Evolutionary conservation across 1,140 invertebrate species (phyloP).

Genomic region (Lanistes nyassanus): DNA sequence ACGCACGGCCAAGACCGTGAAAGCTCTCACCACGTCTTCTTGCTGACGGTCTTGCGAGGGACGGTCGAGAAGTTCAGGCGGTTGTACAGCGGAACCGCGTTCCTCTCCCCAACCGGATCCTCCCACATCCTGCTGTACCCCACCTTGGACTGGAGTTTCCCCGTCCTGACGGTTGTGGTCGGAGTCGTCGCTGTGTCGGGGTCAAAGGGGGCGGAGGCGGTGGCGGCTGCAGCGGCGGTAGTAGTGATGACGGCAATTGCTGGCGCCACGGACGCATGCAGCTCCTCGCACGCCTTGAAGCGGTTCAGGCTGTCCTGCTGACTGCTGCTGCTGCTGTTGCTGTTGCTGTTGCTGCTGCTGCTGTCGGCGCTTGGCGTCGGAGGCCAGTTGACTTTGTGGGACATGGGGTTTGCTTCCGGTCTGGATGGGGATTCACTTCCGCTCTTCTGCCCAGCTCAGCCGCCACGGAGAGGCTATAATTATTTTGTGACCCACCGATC

Average conservation of each 20-base stretch:
- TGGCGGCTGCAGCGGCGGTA: neutral
- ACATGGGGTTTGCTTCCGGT: conserved; percentile 25
- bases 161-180: conserved; percentile 3
- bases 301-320: conserved; percentile 11
- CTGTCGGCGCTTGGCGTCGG: neutral
- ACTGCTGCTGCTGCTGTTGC: too few relatives aligned
- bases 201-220: neutral
- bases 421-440: too few relatives aligned
- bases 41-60: conserved; percentile 50
- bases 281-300: conserved; percentile 17
- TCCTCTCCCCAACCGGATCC: conserved; percentile 41
- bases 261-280: conserved; percentile 1
- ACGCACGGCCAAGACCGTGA: neutral
- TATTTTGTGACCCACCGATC: too few relatives aligned
- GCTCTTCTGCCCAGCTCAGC: too few relatives aligned
- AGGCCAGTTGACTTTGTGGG: conserved; percentile 11
- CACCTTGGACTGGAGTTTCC: conserved; percentile 30
- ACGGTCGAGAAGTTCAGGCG: conserved; percentile 57
- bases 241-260: neutral
- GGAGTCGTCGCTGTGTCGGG: neutral
- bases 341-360: too few relatives aligned
- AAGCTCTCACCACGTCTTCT: conserved; percentile 52
- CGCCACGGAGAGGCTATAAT: too few relatives aligned
- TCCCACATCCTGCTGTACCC: conserved; percentile 46
- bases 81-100: conserved; percentile 48